Conservation (phyloP, 2,113 vertebrate species). For the Dipodomys stephensi region DNA sequence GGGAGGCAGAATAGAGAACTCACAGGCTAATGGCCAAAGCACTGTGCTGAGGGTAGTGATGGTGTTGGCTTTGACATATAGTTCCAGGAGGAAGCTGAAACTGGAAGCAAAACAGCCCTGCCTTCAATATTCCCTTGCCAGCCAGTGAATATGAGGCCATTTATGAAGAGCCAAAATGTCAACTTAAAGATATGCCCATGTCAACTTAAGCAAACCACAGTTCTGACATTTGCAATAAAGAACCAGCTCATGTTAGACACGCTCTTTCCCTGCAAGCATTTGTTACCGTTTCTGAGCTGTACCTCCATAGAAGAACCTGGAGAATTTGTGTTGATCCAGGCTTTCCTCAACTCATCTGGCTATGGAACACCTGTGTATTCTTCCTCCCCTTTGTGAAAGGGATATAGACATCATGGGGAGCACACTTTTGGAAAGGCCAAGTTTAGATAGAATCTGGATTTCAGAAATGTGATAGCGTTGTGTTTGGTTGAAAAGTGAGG, state of each 20-base stretch:
- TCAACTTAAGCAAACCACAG: not conserved
- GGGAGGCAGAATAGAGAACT: not conserved
- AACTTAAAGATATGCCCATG: not conserved
- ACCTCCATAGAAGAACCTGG: not conserved
- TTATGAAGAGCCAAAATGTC: not conserved
- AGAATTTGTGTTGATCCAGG: not conserved
- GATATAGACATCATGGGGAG: rapidly evolving
- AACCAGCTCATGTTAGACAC: not conserved
- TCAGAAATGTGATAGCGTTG: not conserved
- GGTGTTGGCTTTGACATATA: not conserved
- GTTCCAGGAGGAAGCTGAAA: not conserved
- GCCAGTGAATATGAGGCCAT: not conserved
- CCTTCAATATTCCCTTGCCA: not conserved
- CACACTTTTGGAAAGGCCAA: not conserved
- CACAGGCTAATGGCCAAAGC: not conserved
- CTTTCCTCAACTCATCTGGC: not conserved
- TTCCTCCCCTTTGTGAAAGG: not conserved
- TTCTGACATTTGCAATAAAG: not conserved
- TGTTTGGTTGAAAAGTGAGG: not conserved
- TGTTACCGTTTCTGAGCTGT: not conserved
- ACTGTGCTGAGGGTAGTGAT: too few relatives aligned
- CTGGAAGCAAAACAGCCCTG: not conserved
- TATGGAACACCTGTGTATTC: not conserved
- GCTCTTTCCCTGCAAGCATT: too few relatives aligned
- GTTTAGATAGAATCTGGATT: not conserved